These are phyloP conservation scores for Rhinolophus ferrumequinum DNA, from an alignment of 2,113 vertebrate species.

Conservation along the genomic window DNA sequence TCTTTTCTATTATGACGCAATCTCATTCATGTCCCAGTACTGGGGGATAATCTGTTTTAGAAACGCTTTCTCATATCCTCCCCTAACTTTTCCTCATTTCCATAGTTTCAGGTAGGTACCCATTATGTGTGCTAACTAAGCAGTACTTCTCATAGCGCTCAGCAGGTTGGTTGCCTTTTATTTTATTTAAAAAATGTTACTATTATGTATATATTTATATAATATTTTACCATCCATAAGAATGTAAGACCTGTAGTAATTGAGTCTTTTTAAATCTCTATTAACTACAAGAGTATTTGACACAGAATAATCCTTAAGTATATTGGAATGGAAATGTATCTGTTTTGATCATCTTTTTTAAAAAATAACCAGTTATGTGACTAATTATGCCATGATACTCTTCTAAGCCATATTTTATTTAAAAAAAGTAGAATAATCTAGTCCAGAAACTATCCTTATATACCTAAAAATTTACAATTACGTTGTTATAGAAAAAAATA, in stretches of 20 bases:
- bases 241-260: neutral
- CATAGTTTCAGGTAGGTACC: neutral
- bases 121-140: neutral
- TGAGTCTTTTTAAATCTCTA: neutral
- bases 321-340: neutral
- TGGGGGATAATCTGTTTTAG: neutral
- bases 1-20: neutral
- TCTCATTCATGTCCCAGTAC: fast-evolving
- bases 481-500: neutral
- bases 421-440: neutral
- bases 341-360: neutral
- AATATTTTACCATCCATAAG: neutral
- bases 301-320: neutral
- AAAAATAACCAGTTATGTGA: neutral
- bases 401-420: neutral
- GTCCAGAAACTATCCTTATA: neutral
- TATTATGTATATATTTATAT: neutral
- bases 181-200: neutral
- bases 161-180: neutral
- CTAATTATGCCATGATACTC: neutral
- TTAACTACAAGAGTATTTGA: neutral
- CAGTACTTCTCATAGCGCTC: neutral
- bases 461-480: neutral
- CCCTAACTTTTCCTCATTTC: fast-evolving
- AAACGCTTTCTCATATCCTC: neutral